phyloP scores from a whole-genome alignment of 2,797 vertebrate species.

The Phalloptychus januarius region DNA sequence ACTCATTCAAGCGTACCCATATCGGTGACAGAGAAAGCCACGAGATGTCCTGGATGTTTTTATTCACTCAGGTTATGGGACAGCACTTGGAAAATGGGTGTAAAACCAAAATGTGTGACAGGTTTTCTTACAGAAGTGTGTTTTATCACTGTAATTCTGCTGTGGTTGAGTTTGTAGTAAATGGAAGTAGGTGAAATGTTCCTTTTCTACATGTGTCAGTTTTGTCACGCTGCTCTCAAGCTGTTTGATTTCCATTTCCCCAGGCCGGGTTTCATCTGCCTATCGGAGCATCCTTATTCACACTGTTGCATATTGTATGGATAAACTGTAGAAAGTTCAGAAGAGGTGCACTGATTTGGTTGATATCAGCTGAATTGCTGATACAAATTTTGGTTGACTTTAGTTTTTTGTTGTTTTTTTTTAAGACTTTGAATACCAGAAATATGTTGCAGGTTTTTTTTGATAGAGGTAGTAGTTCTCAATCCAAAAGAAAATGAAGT shows the following conservation, averaged over 20 bases:
- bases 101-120: conserved; percentile 7
- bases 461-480: background rate
- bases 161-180: background rate
- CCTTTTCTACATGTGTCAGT: background rate
- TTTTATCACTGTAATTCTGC: conserved; percentile 2
- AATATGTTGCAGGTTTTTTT: background rate
- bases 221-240: background rate
- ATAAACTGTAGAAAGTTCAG: background rate
- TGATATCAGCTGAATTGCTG: background rate
- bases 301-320: too few relatives aligned
- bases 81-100: background rate
- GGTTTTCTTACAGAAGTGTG: background rate
- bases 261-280: background rate
- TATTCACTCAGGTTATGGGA: conserved; percentile 6
- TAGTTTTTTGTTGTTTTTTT: background rate
- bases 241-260: background rate
- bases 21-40: background rate
- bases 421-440: background rate
- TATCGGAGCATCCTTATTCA: background rate
- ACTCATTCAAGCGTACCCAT: background rate
- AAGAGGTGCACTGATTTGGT: background rate
- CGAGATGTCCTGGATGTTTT: background rate
- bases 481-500: background rate
- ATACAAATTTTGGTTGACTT: background rate
- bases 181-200: background rate